Percentiles rank a stretch among this genome's conserved stretches.
Evolutionary conservation across 2,797 vertebrate species (phyloP).

Genomic region (Oreortyx pictus): DNA sequence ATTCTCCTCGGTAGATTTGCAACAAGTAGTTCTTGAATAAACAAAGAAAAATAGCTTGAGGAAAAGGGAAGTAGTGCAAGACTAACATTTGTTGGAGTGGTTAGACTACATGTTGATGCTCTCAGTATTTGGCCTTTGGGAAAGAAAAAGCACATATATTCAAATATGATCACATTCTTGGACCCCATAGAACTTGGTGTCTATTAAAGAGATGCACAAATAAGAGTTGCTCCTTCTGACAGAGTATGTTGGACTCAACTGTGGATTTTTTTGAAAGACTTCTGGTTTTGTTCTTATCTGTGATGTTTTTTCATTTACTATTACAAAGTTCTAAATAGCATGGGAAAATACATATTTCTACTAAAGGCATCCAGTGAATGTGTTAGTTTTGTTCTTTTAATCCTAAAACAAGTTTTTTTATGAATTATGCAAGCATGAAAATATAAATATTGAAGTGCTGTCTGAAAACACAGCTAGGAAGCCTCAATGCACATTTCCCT

Average conservation of each 20-base stretch:
- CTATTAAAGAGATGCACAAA: not conserved
- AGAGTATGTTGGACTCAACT: not conserved
- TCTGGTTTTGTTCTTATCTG: too few species aligned
- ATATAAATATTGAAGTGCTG: not conserved
- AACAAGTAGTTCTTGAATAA: not conserved
- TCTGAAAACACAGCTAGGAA: not conserved
- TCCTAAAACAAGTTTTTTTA: not conserved
- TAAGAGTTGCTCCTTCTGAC: not conserved
- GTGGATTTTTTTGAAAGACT: too few species aligned
- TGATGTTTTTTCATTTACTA: not conserved
- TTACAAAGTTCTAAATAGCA: not conserved
- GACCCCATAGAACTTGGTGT: not conserved
- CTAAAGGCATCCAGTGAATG: not conserved
- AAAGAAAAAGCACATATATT: not conserved
- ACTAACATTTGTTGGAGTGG: not conserved
- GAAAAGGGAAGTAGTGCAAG: not conserved
- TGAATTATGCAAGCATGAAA: not conserved
- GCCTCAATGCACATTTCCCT: not conserved
- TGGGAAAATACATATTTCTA: not conserved
- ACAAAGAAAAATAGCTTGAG: not conserved
- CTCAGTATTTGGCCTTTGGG: not conserved
- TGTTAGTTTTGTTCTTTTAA: not conserved
- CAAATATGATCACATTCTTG: not conserved
- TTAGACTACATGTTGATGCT: not conserved
- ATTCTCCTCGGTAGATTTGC: not conserved